Conservation (phyloP, 2,797 vertebrate genomes). For the Rhinella marina region DNA sequence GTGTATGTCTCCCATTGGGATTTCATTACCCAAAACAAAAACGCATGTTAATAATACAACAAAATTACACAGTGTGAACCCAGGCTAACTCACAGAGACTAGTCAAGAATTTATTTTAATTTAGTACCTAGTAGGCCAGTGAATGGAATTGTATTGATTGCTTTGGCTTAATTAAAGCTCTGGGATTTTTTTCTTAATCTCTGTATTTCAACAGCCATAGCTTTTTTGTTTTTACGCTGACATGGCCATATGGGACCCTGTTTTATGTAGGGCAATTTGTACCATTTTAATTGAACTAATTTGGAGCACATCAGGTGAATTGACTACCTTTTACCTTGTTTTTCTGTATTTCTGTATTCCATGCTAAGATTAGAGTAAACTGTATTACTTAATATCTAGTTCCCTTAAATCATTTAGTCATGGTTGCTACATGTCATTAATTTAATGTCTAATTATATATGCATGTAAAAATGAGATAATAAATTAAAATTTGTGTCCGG, state of each 20-base stretch:
- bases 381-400: background rate
- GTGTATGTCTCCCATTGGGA: no score
- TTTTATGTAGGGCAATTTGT: no score
- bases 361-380: background rate
- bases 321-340: background rate
- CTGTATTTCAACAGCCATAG: no score
- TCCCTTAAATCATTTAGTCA: background rate
- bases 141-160: background rate
- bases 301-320: background rate
- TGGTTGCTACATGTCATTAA: background rate
- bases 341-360: no score
- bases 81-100: background rate
- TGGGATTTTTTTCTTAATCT: no score
- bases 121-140: background rate
- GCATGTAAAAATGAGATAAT: constrained; percentile 22
- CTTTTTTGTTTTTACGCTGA: no score
- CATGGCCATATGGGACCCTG: no score
- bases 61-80: no score
- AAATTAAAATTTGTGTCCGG: background rate
- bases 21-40: no score
- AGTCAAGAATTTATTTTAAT: background rate
- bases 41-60: no score
- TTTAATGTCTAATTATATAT: background rate
- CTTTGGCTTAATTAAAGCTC: background rate
- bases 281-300: no score